Percentiles rank a stretch among this genome's conserved stretches.
Conservation (phyloP, 2,797 vertebrate genomes). For the Poeciliopsis infans region DNA sequence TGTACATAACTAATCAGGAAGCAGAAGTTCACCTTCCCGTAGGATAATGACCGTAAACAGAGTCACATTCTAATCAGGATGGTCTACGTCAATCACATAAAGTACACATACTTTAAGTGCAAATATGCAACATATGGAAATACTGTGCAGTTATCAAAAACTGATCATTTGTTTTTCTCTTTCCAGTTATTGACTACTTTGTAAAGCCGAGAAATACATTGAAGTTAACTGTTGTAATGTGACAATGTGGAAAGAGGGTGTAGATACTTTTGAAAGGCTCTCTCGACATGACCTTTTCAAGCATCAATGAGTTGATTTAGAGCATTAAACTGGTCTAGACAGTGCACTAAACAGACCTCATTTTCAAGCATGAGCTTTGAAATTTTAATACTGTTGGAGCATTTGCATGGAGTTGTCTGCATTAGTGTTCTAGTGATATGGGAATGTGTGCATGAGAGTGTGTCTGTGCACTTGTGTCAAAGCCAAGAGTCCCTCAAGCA, state of each 20-base stretch:
- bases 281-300: conserved; percentile 26
- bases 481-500: conserved; percentile 38
- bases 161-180: background rate
- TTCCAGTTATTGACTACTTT: background rate
- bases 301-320: conserved; percentile 15
- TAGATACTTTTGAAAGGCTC: background rate
- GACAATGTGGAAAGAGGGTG: conserved; percentile 10
- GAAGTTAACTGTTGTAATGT: background rate
- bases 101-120: background rate
- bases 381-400: conserved; percentile 37
- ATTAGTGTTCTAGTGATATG: conserved; percentile 1
- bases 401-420: conserved; percentile 38
- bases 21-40: background rate
- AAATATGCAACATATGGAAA: background rate
- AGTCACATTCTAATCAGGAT: background rate
- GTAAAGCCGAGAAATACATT: background rate
- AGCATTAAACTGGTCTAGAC: conserved; percentile 41
- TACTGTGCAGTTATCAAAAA: background rate
- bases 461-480: background rate
- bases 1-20: background rate
- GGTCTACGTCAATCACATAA: too few species aligned
- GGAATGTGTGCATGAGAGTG: conserved; percentile 14
- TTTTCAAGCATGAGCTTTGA: conserved; percentile 41
- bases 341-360: conserved; percentile 18
- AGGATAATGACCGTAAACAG: background rate